A percentile compares a stretch with the other conserved stretches of the same genome.
Conservation (phyloP, 2,113 vertebrate species). For the Eretmochelys imbricata region DNA sequence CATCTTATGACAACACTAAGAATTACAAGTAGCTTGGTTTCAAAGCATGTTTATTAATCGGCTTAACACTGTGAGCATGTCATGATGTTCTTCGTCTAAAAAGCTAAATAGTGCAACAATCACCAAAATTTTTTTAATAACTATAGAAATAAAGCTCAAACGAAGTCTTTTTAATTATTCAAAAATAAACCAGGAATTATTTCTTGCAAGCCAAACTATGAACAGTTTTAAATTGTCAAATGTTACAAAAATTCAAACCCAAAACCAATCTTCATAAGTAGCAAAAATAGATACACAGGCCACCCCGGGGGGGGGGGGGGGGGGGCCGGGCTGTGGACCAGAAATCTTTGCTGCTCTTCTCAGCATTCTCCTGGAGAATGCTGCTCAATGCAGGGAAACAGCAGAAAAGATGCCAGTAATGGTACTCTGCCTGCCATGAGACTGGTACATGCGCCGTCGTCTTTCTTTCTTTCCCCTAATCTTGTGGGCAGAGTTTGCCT, state of each 20-base stretch:
- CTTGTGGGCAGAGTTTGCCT: background rate
- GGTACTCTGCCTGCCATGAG: background rate
- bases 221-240: background rate
- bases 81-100: background rate
- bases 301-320: too few relatives aligned
- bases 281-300: background rate
- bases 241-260: background rate
- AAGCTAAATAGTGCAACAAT: background rate
- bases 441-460: accelerated
- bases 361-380: background rate
- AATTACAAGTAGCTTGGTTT: background rate
- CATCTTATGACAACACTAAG: background rate
- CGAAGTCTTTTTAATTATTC: background rate
- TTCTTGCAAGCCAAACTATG: background rate
- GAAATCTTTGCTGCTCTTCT: accelerated
- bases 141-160: background rate
- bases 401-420: background rate
- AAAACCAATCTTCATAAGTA: background rate
- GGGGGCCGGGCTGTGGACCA: background rate
- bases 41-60: background rate
- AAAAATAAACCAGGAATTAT: background rate
- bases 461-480: accelerated
- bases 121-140: background rate
- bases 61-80: background rate
- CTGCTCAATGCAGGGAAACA: background rate